Base-by-base conservation (phyloP, 1,140 invertebrate genomes). In the Papilio dardanus region DNA sequence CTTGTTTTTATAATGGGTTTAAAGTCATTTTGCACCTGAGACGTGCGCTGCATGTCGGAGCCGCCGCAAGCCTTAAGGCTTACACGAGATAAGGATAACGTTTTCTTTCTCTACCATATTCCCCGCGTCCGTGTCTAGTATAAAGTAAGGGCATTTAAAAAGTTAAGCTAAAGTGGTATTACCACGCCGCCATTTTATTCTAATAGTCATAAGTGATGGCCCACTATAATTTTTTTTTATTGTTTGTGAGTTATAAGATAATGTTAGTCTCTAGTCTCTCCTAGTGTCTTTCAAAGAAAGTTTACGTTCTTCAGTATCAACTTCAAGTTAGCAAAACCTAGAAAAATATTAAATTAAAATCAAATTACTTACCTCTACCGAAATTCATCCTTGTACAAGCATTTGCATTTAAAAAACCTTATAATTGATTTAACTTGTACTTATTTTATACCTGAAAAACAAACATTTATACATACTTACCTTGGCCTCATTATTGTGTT, bases 21-120 rank as follows among this genome's bases (percentile, higher is more conserved):
- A 68, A 35, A 68, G 67, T 16, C 67, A 68, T 68, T 68, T 68
- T 68, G 37, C 67, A 68, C 67, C 67, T 69, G 35, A 69, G 67
- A 42, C 67, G 35, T 69, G 67, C 35, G 7, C 67, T 12, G 67
- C 67, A 40, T 69, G 19, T 69, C 37, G 19, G 54, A 62, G 67
- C 21, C 24, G 21, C 37, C 67, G 33, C 37, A 69, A 69, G 67
- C 67, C 67, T 40, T 69, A 69, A 40, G 67, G 35, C 67, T 69
- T 40, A 69, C 33, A 40, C 35, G 37, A 24, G 67, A 69, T 69
- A 40, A 69, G 35, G 37, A 62, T 40, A 42, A 69, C 67, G 67
- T 69, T 37, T 40, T 40, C 35, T 69, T 69, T 42, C 67, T 69
- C n/a, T 69, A 24, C 67, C 67, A 40, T 37, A 40, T 42, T 40